Percentiles rank a stretch among this genome's conserved stretches.
Evolutionary conservation across 2,888 invertebrate genomes (phyloP).

Genomic region (Dermolepida albohirtum): DNA sequence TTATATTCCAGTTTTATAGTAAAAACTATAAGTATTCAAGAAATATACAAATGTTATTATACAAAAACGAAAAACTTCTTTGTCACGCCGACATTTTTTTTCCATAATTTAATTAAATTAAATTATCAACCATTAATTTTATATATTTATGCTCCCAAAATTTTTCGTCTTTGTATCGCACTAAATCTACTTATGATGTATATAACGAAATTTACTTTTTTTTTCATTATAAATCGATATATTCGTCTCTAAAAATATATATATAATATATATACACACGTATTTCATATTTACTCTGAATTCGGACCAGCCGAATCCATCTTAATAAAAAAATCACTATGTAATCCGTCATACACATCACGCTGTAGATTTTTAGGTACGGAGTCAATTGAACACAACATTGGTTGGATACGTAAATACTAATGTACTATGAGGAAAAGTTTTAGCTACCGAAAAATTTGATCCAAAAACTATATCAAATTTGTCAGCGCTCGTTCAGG

Average conservation of each 20-base stretch:
- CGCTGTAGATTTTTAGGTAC: conserved; percentile 61
- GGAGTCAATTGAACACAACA: conserved; percentile 64
- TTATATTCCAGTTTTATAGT: conserved; percentile 62
- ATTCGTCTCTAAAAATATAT: conserved; percentile 43
- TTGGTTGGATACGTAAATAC: conserved; percentile 60
- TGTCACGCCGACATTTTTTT: conserved; percentile 12
- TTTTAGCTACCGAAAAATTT: conserved; percentile 31
- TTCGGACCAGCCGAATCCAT: conserved; percentile 59
- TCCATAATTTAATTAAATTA: conserved; percentile 1
- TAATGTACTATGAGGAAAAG: conserved; percentile 56
- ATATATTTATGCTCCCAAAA: conserved; percentile 42
- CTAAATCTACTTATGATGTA: conserved; percentile 61
- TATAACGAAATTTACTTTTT: conserved; percentile 55
- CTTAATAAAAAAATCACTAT: conserved; percentile 18
- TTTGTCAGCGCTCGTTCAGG: conserved; percentile 42
- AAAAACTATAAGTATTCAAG: conserved; percentile 61
- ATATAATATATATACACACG: conserved; percentile 40
- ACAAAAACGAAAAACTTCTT: conserved; percentile 60
- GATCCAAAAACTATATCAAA: conserved; percentile 26
- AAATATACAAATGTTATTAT: conserved; percentile 60
- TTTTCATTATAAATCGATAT: conserved; percentile 36
- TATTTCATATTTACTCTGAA: conserved; percentile 31
- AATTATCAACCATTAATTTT: conserved; percentile 2
- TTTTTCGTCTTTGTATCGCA: conserved; percentile 60
- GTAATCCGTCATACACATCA: conserved; percentile 60